phyloP scores from a whole-genome alignment of 2,113 vertebrate species.

The Lasiurus borealis region DNA sequence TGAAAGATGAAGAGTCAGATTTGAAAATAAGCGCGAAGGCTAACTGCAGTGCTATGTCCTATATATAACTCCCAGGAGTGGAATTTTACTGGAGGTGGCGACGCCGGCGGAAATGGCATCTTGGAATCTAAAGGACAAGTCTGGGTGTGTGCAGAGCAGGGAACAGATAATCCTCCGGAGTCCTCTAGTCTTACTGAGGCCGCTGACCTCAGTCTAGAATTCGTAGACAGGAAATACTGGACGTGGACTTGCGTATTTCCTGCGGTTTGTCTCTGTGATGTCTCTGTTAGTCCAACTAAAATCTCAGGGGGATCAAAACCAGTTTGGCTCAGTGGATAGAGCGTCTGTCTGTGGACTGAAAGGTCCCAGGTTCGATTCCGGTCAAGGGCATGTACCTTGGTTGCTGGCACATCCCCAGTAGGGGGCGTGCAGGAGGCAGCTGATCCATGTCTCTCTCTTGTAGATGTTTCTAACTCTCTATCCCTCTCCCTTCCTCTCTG shows the following conservation, averaged over 20 bases:
- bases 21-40: not conserved
- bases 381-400: too few species aligned
- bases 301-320: not conserved
- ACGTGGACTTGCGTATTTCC: not conserved
- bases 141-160: not conserved
- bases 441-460: too few species aligned
- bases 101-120: not conserved
- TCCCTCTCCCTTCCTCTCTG: too few species aligned
- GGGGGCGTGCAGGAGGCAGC: too few species aligned
- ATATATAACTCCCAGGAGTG: constrained; percentile 12
- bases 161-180: not conserved
- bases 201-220: not conserved
- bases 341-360: too few species aligned
- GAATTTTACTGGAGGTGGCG: constrained; percentile 33
- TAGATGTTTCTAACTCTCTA: too few species aligned
- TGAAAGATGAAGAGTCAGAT: constrained; percentile 38
- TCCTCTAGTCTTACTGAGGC: not conserved
- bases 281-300: not conserved
- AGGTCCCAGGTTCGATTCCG: too few species aligned
- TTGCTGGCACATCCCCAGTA: too few species aligned
- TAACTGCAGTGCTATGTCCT: not conserved
- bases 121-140: not conserved
- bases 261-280: not conserved
- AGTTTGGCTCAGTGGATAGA: too few species aligned
- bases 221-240: not conserved